These are phyloP conservation scores for Orchestia grillus DNA, from an alignment of 1,140 invertebrate genomes.

Conservation along the genomic window DNA sequence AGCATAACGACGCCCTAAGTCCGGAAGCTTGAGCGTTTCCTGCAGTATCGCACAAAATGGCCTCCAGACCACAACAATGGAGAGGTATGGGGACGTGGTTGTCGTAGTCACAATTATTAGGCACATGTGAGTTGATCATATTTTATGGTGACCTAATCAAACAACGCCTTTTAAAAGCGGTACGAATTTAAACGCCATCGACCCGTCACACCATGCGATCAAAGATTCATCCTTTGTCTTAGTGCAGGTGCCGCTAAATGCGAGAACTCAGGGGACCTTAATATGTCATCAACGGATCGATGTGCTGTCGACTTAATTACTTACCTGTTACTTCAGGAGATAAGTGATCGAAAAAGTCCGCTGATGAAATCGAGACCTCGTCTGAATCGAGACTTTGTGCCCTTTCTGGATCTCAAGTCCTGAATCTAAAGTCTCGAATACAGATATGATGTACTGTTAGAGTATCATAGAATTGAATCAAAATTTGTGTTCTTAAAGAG, in stretches of 20 bases:
- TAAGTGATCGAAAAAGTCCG: neutral
- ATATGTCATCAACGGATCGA: neutral
- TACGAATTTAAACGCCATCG: neutral
- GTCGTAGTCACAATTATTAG: neutral
- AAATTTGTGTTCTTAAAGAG: neutral
- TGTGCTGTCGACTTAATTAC: neutral
- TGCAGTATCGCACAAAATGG: constrained; percentile 46
- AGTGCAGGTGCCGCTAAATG: neutral
- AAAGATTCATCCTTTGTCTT: neutral
- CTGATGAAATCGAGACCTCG: neutral
- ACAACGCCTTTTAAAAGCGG: neutral
- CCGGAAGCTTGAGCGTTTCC: constrained; percentile 45
- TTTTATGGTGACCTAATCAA: neutral
- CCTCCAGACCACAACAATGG: constrained; percentile 2
- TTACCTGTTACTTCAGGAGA: neutral
- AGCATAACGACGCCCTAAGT: neutral
- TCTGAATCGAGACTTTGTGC: neutral
- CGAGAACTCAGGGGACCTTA: neutral
- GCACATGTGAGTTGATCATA: neutral
- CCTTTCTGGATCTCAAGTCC: no score
- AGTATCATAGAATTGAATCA: no score
- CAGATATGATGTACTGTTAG: no score
- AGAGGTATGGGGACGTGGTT: neutral
- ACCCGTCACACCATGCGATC: neutral
- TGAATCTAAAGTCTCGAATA: no score